Percentiles rank a stretch among this genome's conserved stretches.
Conservation (phyloP, 2,113 vertebrate species). For the Calonectris borealis region DNA sequence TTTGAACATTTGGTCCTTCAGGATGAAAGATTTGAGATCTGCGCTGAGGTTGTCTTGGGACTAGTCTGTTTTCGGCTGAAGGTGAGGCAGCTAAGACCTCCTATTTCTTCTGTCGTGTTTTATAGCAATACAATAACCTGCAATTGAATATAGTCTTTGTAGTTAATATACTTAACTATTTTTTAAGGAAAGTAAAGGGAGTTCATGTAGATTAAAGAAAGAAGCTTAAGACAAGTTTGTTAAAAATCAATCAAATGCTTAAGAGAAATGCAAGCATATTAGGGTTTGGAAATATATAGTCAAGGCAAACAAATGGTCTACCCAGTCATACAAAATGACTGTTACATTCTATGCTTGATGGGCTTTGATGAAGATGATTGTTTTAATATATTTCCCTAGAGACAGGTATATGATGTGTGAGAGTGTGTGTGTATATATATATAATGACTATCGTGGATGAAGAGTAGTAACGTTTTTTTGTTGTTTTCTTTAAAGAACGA, state of each 20-base stretch:
- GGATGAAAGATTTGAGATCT: conserved; percentile 91
- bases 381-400: background rate
- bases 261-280: background rate
- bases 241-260: background rate
- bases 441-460: background rate
- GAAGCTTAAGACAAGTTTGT: background rate
- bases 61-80: conserved; percentile 97
- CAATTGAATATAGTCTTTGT: background rate
- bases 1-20: conserved; percentile 86
- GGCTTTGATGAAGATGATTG: background rate
- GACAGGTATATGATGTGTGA: background rate
- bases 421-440: no score
- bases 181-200: background rate
- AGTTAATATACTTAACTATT: background rate
- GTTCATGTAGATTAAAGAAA: background rate
- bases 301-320: background rate
- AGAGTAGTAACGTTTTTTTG: background rate
- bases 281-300: background rate
- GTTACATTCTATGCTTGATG: background rate
- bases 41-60: conserved; percentile 87
- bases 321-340: background rate
- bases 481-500: background rate
- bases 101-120: background rate
- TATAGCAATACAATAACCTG: background rate
- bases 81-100: conserved; percentile 72